Percentiles rank a stretch among this genome's conserved stretches.
These are phyloP conservation scores for Drosophila rellima DNA, from an alignment of 2,888 invertebrate genomes.

Conservation along the genomic window DNA sequence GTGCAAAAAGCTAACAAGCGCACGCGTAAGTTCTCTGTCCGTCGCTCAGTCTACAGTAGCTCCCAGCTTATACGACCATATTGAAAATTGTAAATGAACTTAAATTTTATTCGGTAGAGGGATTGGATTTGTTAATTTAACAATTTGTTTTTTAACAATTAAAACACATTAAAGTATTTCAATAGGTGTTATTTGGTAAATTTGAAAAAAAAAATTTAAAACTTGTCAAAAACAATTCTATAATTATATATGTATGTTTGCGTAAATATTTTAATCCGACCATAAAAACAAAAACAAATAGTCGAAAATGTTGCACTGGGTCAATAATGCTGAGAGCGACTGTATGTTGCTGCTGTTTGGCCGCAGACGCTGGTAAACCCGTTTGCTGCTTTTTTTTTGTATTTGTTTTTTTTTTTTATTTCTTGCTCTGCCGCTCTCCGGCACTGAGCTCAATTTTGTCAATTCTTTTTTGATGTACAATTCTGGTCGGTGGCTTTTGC, in stretches of 20 bases:
- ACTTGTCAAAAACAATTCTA: too few relatives aligned
- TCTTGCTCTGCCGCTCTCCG: conserved; percentile 40
- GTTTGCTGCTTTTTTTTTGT: conserved; percentile 37
- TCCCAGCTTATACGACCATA: background rate
- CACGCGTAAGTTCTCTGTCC: conserved; percentile 11
- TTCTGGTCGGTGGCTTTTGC: conserved; percentile 61
- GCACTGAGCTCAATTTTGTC: conserved; percentile 74
- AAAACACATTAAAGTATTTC: too few relatives aligned
- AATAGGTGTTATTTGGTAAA: too few relatives aligned
- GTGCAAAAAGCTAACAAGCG: conserved; percentile 4
- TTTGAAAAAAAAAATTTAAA: too few relatives aligned
- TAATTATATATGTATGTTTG: too few relatives aligned
- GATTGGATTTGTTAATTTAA: too few relatives aligned
- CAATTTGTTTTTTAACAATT: too few relatives aligned
- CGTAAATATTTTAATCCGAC: background rate
- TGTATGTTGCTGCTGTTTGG: conserved; percentile 1
- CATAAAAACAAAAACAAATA: background rate
- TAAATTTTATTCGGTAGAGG: background rate
- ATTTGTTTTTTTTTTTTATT: conserved; percentile 8
- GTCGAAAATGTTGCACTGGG: background rate
- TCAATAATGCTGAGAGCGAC: conserved; percentile 2
- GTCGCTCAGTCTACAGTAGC: conserved; percentile 18
- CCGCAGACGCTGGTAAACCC: conserved; percentile 40
- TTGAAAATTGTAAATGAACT: background rate
- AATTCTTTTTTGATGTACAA: conserved; percentile 68